Evolutionary conservation across 2,888 invertebrate genomes (phyloP).

Genomic region (Cheilosia pagana): DNA sequence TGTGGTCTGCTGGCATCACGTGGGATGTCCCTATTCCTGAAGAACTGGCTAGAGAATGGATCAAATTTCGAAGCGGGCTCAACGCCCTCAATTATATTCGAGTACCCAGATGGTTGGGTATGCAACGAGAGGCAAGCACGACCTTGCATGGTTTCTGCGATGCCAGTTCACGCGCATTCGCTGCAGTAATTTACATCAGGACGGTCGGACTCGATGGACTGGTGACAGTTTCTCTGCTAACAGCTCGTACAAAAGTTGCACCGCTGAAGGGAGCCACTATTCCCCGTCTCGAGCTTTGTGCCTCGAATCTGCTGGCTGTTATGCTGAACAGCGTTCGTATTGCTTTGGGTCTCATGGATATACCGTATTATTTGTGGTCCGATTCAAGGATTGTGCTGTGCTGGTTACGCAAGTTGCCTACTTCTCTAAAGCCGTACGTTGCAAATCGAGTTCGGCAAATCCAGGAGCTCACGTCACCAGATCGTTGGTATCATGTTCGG

Average conservation of each 20-base stretch:
- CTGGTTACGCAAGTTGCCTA: conserved; percentile 25
- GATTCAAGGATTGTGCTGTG: conserved; percentile 14
- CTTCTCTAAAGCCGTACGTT: neutral
- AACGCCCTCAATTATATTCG: neutral
- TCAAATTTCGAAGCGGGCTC: neutral
- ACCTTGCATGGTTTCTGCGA: conserved; percentile 7
- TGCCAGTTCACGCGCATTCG: neutral
- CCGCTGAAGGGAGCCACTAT: conserved; percentile 6
- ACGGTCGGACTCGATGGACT: neutral
- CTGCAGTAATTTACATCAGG: neutral
- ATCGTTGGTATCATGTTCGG: conserved; percentile 72
- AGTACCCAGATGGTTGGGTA: conserved; percentile 7
- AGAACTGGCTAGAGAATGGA: neutral
- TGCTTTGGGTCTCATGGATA: neutral
- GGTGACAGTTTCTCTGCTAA: neutral
- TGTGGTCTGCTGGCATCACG: neutral
- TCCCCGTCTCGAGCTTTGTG: conserved; percentile 16
- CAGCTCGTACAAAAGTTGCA: conserved; percentile 24
- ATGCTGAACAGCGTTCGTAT: neutral
- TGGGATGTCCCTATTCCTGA: conserved; percentile 18
- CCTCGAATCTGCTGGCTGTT: conserved; percentile 9
- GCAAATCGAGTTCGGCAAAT: conserved; percentile 26
- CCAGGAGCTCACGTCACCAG: conserved; percentile 25
- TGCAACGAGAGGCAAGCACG: neutral
- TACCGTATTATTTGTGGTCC: conserved; percentile 13